Base-by-base conservation (phyloP, 2,888 invertebrate species). In the Boloria selene region DNA sequence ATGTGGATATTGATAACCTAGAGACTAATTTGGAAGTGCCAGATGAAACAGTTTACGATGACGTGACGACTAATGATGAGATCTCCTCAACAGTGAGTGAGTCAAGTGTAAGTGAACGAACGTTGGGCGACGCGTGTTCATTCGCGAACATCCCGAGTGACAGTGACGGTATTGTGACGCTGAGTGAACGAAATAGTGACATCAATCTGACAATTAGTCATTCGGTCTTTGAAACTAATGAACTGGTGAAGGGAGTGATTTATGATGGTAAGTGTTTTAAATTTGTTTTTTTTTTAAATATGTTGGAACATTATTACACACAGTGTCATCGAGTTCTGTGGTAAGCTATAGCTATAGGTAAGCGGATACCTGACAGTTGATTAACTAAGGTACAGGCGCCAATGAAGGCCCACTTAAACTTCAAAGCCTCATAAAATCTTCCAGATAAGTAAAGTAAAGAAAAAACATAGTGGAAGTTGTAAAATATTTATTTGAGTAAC, bases 231-330 rank as follows among this genome's bases (percentile, higher is more conserved):
- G 91, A 91, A 58, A 83, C 90, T 22, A 87, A 90, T 14, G 88
- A 85, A 75, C 78, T 94, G 73, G 92, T 94, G 53, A 81, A 90
- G 68, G 94, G 93, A 70, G 88, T 94, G 62, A 81, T 87, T 55
- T 94, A 94, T 80, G 92, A 94, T 82, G 94, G 94, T 94, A 80
- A 90, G 91, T 86, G 16, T 31, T n/a, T n/a, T n/a, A n/a, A n/a
- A n/a, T n/a, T n/a, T n/a, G n/a, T n/a, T n/a, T n/a, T n/a, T n/a
- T n/a, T n/a, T n/a, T n/a, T n/a, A n/a, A n/a, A n/a, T n/a, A n/a
- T n/a, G n/a, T n/a, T n/a, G n/a, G n/a, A n/a, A n/a, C n/a, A n/a
- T n/a, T n/a, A n/a, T n/a, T n/a, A n/a, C n/a, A n/a, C n/a, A n/a
- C n/a, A n/a, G n/a, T n/a, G n/a, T n/a, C n/a, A n/a, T n/a, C n/a